A percentile compares a stretch with the other conserved stretches of the same genome.
phyloP scores from a whole-genome alignment of 2,113 vertebrate species.

The Phyllostomus hastatus region DNA sequence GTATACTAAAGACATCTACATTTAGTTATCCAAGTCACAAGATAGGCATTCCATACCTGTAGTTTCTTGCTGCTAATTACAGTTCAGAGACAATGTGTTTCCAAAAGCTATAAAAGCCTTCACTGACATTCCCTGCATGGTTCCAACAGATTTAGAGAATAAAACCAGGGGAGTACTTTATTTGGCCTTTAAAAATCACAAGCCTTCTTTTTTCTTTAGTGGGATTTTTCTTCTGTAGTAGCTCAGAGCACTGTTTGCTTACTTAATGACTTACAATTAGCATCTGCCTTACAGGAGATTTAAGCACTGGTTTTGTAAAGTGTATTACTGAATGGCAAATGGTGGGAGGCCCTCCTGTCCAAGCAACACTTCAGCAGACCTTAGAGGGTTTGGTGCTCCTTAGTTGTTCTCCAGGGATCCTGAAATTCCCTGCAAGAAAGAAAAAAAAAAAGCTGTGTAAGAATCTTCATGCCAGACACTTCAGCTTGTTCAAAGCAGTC shows the following conservation, averaged over 20 bases:
- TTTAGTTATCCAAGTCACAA: slow-evolving; percentile 51
- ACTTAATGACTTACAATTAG: slow-evolving; percentile 76
- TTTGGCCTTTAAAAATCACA: slow-evolving; percentile 58
- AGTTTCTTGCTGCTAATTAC: slow-evolving; percentile 72
- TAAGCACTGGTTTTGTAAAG: slow-evolving; percentile 52
- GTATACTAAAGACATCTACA: slow-evolving; percentile 1
- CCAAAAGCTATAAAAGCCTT: slow-evolving; percentile 45
- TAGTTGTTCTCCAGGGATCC: slow-evolving; percentile 94
- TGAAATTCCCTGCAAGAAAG: slow-evolving; percentile 81
- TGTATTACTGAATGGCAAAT: slow-evolving; percentile 33
- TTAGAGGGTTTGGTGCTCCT: not conserved
- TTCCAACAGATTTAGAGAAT: slow-evolving; percentile 55
- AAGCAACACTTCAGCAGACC: slow-evolving; percentile 60
- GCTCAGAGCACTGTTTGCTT: slow-evolving; percentile 78
- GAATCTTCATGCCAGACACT: not conserved
- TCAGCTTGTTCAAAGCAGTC: not conserved
- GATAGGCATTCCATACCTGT: slow-evolving; percentile 55
- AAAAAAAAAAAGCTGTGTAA: slow-evolving; percentile 3
- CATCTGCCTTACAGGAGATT: slow-evolving; percentile 68
- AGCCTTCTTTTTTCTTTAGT: slow-evolving; percentile 32
- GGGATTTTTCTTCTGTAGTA: slow-evolving; percentile 75
- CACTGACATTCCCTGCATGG: slow-evolving; percentile 31
- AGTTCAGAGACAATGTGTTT: slow-evolving; percentile 52
- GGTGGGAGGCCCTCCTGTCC: slow-evolving; percentile 37
- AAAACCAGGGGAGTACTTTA: slow-evolving; percentile 55